A percentile compares a stretch with the other conserved stretches of the same genome.
Evolutionary conservation across 2,797 vertebrate genomes (phyloP).

Genomic region (Kryptolebias ocellatus): DNA sequence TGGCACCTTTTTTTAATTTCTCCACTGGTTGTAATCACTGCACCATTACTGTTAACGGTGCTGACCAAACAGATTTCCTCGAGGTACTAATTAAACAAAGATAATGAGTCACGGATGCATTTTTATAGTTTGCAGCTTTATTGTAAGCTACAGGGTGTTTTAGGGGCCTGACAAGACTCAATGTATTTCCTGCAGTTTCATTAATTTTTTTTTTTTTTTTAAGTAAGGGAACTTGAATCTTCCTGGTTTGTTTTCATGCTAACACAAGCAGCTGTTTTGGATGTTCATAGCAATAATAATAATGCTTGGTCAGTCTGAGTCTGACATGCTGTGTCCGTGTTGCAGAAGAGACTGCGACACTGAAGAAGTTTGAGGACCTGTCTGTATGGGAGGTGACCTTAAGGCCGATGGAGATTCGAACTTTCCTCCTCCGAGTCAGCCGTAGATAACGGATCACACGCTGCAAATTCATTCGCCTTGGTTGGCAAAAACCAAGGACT

Average conservation of each 20-base stretch:
- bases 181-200: not conserved
- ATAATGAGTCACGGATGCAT: slow-evolving; percentile 53
- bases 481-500: not conserved
- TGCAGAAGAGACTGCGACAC: slow-evolving; percentile 48
- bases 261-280: too few relatives aligned
- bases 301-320: not conserved
- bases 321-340: slow-evolving; percentile 5
- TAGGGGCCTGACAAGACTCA: not conserved
- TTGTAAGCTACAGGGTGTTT: slow-evolving; percentile 14
- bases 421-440: slow-evolving; percentile 76
- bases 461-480: not conserved
- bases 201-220: too few relatives aligned
- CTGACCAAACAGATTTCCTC: slow-evolving; percentile 49
- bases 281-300: too few relatives aligned
- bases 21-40: slow-evolving; percentile 7
- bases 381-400: slow-evolving; percentile 77
- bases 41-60: slow-evolving; percentile 11
- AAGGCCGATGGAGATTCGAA: slow-evolving; percentile 83
- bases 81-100: slow-evolving; percentile 30
- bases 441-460: slow-evolving; percentile 39
- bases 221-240: too few relatives aligned
- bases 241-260: too few relatives aligned
- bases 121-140: slow-evolving; percentile 9
- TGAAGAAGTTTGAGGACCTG: slow-evolving; percentile 46
- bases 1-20: slow-evolving; percentile 1